phyloP scores from a whole-genome alignment of 2,888 invertebrate genomes.

The Odontothrips loti region DNA sequence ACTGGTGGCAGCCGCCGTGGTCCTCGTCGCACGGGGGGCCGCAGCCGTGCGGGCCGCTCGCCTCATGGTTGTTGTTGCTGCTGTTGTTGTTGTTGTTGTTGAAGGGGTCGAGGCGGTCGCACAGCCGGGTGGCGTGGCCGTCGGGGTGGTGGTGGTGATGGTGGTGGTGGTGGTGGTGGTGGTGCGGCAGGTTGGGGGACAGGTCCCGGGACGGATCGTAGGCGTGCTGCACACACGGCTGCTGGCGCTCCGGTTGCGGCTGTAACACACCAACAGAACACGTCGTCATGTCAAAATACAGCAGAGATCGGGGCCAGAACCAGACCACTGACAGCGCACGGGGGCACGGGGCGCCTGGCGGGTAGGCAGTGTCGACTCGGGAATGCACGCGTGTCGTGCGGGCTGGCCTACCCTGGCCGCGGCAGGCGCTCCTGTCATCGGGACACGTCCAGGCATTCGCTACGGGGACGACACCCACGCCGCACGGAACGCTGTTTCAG shows the following conservation, averaged over 20 bases:
- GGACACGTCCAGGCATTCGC: too few relatives aligned
- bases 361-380: too few relatives aligned
- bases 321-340: too few relatives aligned
- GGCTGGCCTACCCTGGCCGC: too few relatives aligned
- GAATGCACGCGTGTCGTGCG: too few relatives aligned
- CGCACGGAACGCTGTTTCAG: too few relatives aligned
- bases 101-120: slow-evolving; percentile 30
- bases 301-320: too few relatives aligned
- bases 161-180: slow-evolving; percentile 37
- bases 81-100: slow-evolving; percentile 38
- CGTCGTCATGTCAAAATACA: too few relatives aligned
- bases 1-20: slow-evolving; percentile 29
- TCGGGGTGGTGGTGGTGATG: slow-evolving; percentile 36
- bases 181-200: slow-evolving; percentile 63
- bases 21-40: slow-evolving; percentile 32
- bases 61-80: slow-evolving; percentile 38
- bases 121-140: slow-evolving; percentile 31
- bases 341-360: too few relatives aligned
- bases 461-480: too few relatives aligned
- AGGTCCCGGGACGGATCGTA: slow-evolving; percentile 70
- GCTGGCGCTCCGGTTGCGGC: slow-evolving; percentile 62
- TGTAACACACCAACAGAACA: slow-evolving; percentile 55
- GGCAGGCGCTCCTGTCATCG: too few relatives aligned
- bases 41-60: slow-evolving; percentile 32
- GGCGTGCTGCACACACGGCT: slow-evolving; percentile 51